Evolutionary conservation across 2,888 invertebrate genomes (phyloP).

Genomic region (Anthoptus insignis): DNA sequence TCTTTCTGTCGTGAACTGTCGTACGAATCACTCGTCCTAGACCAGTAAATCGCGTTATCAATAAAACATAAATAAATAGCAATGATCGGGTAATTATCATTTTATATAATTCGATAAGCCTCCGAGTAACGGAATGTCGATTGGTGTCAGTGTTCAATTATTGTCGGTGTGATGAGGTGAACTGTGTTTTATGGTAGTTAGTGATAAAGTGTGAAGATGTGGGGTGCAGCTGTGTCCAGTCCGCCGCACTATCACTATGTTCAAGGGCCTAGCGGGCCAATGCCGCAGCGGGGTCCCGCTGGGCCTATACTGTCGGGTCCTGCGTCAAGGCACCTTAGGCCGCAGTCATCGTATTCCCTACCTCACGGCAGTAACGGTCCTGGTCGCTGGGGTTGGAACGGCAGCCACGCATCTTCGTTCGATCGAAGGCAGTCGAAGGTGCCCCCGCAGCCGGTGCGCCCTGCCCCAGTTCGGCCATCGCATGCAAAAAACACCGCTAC

Average conservation of each 20-base stretch:
- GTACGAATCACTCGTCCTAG: constrained; percentile 73
- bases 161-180: constrained; percentile 74
- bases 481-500: constrained; percentile 68
- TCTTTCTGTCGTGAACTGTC: constrained; percentile 79
- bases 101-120: constrained; percentile 69
- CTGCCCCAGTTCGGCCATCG: constrained; percentile 74
- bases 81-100: constrained; percentile 72
- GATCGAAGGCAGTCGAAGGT: constrained; percentile 81
- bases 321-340: constrained; percentile 71
- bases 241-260: constrained; percentile 81
- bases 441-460: constrained; percentile 78
- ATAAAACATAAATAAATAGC: constrained; percentile 62
- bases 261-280: constrained; percentile 68
- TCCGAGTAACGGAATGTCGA: constrained; percentile 64
- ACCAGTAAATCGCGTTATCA: constrained; percentile 70
- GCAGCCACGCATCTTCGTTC: constrained; percentile 83
- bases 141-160: constrained; percentile 68
- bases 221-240: constrained; percentile 81
- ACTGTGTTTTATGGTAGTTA: constrained; percentile 64
- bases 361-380: constrained; percentile 86
- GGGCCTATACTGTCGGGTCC: constrained; percentile 76
- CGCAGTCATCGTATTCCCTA: constrained; percentile 84
- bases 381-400: constrained; percentile 85
- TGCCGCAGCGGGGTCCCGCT: constrained; percentile 69
- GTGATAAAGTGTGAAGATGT: constrained; percentile 72